Evolutionary conservation across 2,888 invertebrate genomes (phyloP).

Genomic region (Parnassius glacialis): DNA sequence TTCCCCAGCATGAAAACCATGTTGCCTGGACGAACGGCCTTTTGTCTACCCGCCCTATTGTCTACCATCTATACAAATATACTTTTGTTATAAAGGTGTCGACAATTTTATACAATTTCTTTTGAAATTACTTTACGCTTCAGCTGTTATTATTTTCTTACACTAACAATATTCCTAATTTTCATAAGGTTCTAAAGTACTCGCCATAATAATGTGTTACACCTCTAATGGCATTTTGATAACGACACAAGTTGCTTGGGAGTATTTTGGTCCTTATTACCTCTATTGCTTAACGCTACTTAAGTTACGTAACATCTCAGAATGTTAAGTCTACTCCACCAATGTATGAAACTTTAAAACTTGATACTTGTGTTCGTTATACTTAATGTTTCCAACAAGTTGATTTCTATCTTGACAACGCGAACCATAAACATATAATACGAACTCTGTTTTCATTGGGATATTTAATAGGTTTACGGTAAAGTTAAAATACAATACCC

Average conservation of each 20-base stretch:
- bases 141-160: constrained; percentile 22
- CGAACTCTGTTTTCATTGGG: constrained; percentile 4
- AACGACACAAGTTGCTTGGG: constrained; percentile 61
- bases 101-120: constrained; percentile 39
- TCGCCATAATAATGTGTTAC: constrained; percentile 31
- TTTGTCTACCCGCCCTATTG: constrained; percentile 67
- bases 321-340: constrained; percentile 10
- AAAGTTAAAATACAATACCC: constrained; percentile 10
- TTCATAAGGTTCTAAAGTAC: constrained; percentile 31
- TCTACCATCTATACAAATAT: constrained; percentile 63
- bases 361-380: not conserved
- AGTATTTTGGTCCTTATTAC: constrained; percentile 67
- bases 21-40: constrained; percentile 58
- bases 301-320: constrained; percentile 32
- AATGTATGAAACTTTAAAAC: constrained; percentile 2
- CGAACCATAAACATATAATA: constrained; percentile 12
- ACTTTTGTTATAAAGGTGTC: constrained; percentile 55
- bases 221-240: constrained; percentile 61
- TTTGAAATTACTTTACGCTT: constrained; percentile 5
- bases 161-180: constrained; percentile 4
- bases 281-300: constrained; percentile 65
- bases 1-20: constrained; percentile 57
- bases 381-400: not conserved
- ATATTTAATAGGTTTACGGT: constrained; percentile 19
- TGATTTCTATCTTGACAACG: constrained; percentile 1